Evolutionary conservation across 2,797 vertebrate genomes (phyloP).

Genomic region (Pangasius larnaudii): DNA sequence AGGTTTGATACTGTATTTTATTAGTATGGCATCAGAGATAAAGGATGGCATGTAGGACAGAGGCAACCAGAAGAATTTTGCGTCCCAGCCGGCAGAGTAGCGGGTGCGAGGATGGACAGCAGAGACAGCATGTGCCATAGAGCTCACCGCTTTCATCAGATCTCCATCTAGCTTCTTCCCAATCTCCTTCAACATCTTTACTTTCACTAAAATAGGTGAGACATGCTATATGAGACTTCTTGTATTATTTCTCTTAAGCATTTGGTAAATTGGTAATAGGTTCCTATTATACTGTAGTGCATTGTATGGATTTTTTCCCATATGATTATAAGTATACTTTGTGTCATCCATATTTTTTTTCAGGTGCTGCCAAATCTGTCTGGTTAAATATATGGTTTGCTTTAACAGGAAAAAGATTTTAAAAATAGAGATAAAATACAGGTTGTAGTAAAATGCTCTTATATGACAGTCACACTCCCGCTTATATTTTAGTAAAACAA

Average conservation of each 20-base stretch:
- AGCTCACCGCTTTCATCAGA: slow-evolving; percentile 69
- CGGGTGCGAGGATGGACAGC: slow-evolving; percentile 75
- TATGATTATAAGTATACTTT: not conserved
- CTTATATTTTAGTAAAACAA: not conserved
- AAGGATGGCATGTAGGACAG: slow-evolving; percentile 77
- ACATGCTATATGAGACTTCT: not conserved
- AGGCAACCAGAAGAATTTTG: slow-evolving; percentile 79
- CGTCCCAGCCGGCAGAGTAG: slow-evolving; percentile 80
- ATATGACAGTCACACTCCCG: not conserved
- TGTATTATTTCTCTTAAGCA: not conserved
- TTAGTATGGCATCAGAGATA: slow-evolving; percentile 72
- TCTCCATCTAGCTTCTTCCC: slow-evolving; percentile 54
- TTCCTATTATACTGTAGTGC: not conserved
- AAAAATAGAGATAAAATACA: not conserved
- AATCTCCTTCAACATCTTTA: slow-evolving; percentile 18
- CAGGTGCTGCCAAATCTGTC: too few relatives aligned
- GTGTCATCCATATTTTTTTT: not conserved
- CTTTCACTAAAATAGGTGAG: not conserved
- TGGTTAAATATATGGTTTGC: not conserved
- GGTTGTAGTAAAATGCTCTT: not conserved
- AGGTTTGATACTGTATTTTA: slow-evolving; percentile 47
- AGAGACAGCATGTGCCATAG: slow-evolving; percentile 80
- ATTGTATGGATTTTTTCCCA: not conserved
- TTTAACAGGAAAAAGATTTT: not conserved
- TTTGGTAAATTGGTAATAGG: not conserved